These are phyloP conservation scores for Drosophila mulleri DNA, from an alignment of 2,888 invertebrate species.

Conservation along the genomic window DNA sequence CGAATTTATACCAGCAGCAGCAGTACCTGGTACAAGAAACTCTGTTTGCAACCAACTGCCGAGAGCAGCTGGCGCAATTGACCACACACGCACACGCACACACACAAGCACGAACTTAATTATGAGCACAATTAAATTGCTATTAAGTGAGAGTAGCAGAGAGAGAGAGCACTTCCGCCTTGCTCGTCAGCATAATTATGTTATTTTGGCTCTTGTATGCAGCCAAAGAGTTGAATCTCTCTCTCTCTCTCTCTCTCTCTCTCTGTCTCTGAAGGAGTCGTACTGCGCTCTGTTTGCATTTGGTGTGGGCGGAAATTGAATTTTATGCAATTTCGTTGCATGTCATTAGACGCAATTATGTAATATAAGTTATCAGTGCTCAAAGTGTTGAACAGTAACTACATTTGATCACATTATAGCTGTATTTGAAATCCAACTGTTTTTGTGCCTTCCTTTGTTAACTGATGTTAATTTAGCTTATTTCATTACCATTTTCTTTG, in stretches of 20 bases:
- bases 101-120: constrained; percentile 39
- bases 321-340: constrained; percentile 75
- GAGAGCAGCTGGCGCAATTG: constrained; percentile 20
- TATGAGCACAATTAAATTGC: constrained; percentile 72
- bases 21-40: constrained; percentile 13
- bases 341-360: constrained; percentile 74
- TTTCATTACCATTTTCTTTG: neutral
- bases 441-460: neutral
- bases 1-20: constrained; percentile 7
- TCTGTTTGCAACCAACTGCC: constrained; percentile 8
- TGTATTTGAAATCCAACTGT: neutral
- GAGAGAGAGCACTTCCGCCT: neutral
- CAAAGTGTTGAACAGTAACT: constrained; percentile 53
- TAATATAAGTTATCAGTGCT: constrained; percentile 46
- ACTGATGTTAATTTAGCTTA: constrained; percentile 27
- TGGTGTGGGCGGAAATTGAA: constrained; percentile 65
- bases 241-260: neutral
- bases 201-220: constrained; percentile 61
- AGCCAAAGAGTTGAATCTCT: constrained; percentile 30
- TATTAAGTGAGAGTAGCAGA: constrained; percentile 63
- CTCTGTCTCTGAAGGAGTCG: neutral
- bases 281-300: constrained; percentile 8
- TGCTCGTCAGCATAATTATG: constrained; percentile 60
- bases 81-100: constrained; percentile 22
- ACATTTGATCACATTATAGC: constrained; percentile 20